Evolutionary conservation across 1,140 invertebrate genomes (phyloP).

Genomic region (Heliconius himera): DNA sequence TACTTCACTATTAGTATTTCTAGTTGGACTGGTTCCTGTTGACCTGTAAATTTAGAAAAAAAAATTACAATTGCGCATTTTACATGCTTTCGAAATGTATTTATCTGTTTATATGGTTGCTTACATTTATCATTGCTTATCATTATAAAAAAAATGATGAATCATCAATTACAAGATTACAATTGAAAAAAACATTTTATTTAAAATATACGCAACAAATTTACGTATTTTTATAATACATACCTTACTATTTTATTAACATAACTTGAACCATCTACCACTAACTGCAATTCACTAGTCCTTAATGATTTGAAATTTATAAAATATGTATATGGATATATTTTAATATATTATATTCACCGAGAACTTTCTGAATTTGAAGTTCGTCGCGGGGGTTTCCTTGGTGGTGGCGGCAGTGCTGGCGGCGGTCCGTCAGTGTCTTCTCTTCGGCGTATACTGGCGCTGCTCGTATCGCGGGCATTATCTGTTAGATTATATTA

Average conservation of each 20-base stretch:
- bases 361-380: slow-evolving; percentile 60
- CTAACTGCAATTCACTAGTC: background rate
- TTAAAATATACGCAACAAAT: background rate
- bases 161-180: background rate
- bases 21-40: slow-evolving; percentile 77
- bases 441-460: slow-evolving; percentile 61
- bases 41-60: slow-evolving; percentile 55
- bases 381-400: slow-evolving; percentile 76
- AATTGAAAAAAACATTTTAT: background rate
- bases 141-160: background rate
- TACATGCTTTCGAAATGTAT: background rate
- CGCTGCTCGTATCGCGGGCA: slow-evolving; percentile 52
- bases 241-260: background rate
- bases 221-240: background rate
- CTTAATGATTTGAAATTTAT: background rate
- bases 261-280: background rate
- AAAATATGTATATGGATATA: background rate
- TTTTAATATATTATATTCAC: slow-evolving; percentile 34
- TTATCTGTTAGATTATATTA: slow-evolving; percentile 57
- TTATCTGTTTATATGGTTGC: background rate
- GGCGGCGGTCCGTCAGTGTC: slow-evolving; percentile 70
- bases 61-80: background rate
- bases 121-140: slow-evolving; percentile 1
- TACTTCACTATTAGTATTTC: slow-evolving; percentile 78
- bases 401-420: slow-evolving; percentile 76